Evolutionary conservation across 2,113 vertebrate species (phyloP).

Genomic region (Dromas ardeola): DNA sequence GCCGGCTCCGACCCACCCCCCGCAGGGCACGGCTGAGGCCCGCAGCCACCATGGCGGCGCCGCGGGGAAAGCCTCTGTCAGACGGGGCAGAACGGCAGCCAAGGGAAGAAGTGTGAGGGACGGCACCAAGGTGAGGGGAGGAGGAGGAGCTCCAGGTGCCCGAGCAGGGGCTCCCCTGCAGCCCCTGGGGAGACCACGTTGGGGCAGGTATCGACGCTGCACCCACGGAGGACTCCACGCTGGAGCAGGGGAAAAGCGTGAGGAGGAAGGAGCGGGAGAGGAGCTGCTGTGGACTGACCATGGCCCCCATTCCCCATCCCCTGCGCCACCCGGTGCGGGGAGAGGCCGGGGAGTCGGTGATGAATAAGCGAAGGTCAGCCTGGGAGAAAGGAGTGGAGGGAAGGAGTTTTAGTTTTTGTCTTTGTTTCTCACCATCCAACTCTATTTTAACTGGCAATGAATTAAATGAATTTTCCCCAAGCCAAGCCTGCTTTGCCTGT

Average conservation of each 20-base stretch:
- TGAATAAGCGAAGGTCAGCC: background rate
- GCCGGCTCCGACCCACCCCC: accelerated
- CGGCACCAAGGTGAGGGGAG: background rate
- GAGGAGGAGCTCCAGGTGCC: accelerated
- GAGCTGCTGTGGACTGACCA: background rate
- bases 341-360: accelerated
- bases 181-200: too few species aligned
- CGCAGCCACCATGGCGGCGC: accelerated
- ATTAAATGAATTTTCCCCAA: background rate
- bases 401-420: background rate
- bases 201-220: too few species aligned
- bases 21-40: background rate
- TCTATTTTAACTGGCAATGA: background rate
- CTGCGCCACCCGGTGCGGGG: accelerated
- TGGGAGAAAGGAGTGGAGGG: background rate
- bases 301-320: background rate
- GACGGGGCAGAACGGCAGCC: background rate
- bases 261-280: background rate
- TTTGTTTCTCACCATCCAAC: background rate
- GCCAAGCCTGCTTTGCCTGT: background rate
- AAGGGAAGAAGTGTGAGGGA: background rate
- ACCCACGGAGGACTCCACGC: accelerated
- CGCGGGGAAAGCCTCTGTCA: background rate
- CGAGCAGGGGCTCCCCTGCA: accelerated
- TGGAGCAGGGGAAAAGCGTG: background rate